These are phyloP conservation scores for Ochlodes sylvanus DNA, from an alignment of 2,888 invertebrate genomes.

Conservation along the genomic window DNA sequence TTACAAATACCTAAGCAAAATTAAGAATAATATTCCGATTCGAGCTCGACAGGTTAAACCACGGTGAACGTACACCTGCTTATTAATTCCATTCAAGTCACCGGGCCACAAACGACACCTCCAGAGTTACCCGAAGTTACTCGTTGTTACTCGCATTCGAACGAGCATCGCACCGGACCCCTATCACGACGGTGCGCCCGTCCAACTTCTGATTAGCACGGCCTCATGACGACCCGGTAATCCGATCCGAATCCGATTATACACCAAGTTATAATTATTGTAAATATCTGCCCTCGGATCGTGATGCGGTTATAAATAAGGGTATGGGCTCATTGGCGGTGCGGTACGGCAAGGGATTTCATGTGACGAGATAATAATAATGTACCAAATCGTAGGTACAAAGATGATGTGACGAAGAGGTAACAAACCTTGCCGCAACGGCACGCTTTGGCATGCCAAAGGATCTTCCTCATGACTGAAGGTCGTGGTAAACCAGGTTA, in stretches of 20 bases:
- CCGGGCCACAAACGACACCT: neutral
- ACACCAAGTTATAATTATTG: slow-evolving; percentile 17
- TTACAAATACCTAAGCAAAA: no score
- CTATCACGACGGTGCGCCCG: slow-evolving; percentile 44
- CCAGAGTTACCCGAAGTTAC: neutral
- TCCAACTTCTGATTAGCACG: slow-evolving; percentile 9
- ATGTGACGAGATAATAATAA: no score
- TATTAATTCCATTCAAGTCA: neutral
- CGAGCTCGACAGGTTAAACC: no score
- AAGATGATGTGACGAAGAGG: no score
- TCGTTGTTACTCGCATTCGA: neutral
- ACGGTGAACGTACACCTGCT: no score
- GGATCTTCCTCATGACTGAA: no score
- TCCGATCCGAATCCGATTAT: slow-evolving; percentile 16
- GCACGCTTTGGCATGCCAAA: no score
- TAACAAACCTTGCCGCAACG: no score
- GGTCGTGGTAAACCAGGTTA: no score
- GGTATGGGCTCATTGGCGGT: neutral
- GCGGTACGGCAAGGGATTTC: no score
- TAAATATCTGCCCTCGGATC: neutral
- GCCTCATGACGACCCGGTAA: slow-evolving; percentile 5
- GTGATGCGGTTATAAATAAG: slow-evolving; percentile 2
- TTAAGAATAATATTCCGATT: no score
- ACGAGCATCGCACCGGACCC: slow-evolving; percentile 48
- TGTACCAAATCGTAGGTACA: no score